Percentiles rank a stretch among this genome's conserved stretches.
Conservation (phyloP, 2,797 vertebrate species). For the Propithecus deckenii region DNA sequence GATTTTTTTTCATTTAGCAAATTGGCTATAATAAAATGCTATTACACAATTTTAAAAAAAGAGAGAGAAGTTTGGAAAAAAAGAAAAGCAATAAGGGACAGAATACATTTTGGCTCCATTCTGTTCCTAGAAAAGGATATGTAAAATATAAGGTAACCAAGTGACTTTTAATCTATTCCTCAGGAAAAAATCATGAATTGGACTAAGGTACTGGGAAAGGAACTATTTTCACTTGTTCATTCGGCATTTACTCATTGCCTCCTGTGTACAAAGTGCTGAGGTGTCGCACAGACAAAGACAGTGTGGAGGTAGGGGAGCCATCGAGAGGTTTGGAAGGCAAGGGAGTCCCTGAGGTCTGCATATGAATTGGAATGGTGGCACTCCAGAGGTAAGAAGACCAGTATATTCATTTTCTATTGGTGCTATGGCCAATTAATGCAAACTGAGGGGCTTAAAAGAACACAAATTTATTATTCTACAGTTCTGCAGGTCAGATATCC, state of each 20-base stretch:
- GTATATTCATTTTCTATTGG: not conserved
- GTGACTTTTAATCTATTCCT: not conserved
- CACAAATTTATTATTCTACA: not conserved
- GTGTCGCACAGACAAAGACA: not conserved
- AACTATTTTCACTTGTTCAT: not conserved
- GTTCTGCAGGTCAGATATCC: not conserved
- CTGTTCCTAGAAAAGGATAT: not conserved
- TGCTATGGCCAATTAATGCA: not conserved
- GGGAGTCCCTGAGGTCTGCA: not conserved
- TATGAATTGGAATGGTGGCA: not conserved
- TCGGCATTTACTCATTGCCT: not conserved
- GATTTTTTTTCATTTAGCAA: slow-evolving; percentile 7
- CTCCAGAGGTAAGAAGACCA: not conserved
- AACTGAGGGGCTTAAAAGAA: not conserved
- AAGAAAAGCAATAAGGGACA: not conserved
- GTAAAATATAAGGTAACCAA: slow-evolving; percentile 4
- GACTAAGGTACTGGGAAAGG: not conserved
- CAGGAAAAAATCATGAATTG: not conserved
- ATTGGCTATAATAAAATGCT: not conserved
- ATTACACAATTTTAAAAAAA: slow-evolving; percentile 51
- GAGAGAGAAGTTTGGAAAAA: not conserved
- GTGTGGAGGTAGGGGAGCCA: not conserved
- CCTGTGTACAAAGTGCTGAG: not conserved
- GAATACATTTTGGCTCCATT: not conserved
- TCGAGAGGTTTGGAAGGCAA: not conserved